Percentiles rank a stretch among this genome's conserved stretches.
Evolutionary conservation across 2,113 vertebrate species (phyloP).

Genomic region (Calypte anna): DNA sequence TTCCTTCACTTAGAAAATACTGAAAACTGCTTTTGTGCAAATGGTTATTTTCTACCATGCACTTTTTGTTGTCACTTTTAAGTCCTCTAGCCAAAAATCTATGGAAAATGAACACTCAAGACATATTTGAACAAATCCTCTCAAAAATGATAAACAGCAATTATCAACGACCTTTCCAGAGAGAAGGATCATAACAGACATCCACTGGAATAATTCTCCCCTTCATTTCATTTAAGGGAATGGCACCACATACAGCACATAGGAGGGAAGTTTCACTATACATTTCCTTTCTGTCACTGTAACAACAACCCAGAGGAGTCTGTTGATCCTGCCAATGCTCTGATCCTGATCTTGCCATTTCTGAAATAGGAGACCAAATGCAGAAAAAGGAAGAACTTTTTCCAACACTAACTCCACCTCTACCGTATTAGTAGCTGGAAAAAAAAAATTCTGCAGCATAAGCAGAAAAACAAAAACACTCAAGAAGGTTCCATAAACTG

Average conservation of each 20-base stretch:
- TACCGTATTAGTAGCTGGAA: not conserved
- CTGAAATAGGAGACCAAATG: not conserved
- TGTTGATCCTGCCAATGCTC: not conserved
- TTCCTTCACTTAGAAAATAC: not conserved
- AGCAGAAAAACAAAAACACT: not conserved
- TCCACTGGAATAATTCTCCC: constrained; percentile 8
- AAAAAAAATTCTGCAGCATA: not conserved
- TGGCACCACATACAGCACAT: not conserved
- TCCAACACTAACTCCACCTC: not conserved
- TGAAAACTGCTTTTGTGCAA: not conserved
- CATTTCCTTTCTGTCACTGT: not conserved
- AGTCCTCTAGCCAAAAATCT: not conserved
- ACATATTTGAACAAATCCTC: constrained; percentile 4
- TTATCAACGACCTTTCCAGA: not conserved
- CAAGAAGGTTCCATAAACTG: not conserved
- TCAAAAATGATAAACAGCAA: not conserved
- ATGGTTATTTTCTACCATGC: not conserved
- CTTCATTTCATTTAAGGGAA: constrained; percentile 35
- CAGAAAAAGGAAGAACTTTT: not conserved
- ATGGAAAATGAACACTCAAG: not conserved
- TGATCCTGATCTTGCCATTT: not conserved
- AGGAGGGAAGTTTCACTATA: not conserved
- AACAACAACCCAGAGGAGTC: constrained; percentile 7
- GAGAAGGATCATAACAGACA: not conserved
- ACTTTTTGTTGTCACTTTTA: not conserved